Evolutionary conservation across 1,140 invertebrate species (phyloP).

Genomic region (Paramacrobiotus metropolitanus): DNA sequence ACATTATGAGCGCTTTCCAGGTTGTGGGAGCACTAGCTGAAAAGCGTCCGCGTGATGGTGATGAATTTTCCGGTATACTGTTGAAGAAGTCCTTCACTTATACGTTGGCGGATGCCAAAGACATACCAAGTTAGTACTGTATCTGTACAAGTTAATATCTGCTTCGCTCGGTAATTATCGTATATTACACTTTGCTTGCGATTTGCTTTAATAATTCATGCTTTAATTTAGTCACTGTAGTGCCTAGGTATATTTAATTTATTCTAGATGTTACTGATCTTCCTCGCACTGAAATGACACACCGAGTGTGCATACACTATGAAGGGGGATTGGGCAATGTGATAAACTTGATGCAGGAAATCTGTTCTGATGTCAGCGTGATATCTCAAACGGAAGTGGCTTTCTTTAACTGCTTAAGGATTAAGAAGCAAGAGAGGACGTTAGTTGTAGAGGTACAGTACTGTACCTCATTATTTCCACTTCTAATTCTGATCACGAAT

Average conservation of each 20-base stretch:
- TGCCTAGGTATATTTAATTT: slow-evolving; percentile 5
- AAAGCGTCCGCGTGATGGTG: slow-evolving; percentile 47
- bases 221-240: too few species aligned
- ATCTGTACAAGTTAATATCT: not conserved
- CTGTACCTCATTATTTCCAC: slow-evolving; percentile 3
- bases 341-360: slow-evolving; percentile 6
- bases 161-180: too few species aligned
- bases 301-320: not conserved
- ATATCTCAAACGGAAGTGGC: slow-evolving; percentile 10
- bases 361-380: slow-evolving; percentile 31
- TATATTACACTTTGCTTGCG: too few species aligned
- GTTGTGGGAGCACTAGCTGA: slow-evolving; percentile 72
- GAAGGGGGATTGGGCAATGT: not conserved
- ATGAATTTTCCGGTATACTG: slow-evolving; percentile 65
- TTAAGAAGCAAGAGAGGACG: slow-evolving; percentile 6
- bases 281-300: not conserved
- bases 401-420: slow-evolving; percentile 6
- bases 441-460: slow-evolving; percentile 8
- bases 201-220: too few species aligned
- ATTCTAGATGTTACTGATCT: slow-evolving; percentile 5
- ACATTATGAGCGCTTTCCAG: too few species aligned
- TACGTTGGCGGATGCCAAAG: slow-evolving; percentile 67
- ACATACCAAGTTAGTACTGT: slow-evolving; percentile 39
- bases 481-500: too few species aligned
- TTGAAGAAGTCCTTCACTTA: slow-evolving; percentile 97